Evolutionary conservation across 2,888 invertebrate genomes (phyloP), one percentile per base, ranked within the genome.

Genomic region (Hetaerina titia): DNA sequence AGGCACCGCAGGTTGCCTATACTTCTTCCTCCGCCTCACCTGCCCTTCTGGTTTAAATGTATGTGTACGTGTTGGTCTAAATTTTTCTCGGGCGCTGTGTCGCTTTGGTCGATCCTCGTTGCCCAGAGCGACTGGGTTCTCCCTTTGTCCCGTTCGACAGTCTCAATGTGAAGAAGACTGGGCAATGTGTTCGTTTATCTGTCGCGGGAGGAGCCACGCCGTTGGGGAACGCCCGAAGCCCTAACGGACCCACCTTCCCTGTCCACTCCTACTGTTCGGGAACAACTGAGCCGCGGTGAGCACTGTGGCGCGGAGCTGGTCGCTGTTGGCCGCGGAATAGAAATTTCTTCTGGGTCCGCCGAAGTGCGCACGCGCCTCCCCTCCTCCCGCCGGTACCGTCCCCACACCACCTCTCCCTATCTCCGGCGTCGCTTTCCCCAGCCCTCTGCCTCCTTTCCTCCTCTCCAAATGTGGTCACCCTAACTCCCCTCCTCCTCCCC

Each of bases 141-240:
- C 25, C 25, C 74, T 25, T 45, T 45, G 45, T 45, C 45, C 45
- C 60, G 11, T 17, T 60, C 74, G 5, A 25, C 74, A 17, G 69
- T 7, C 74, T 74, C 74, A 74, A n/a, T 25, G 74, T 1, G 74
- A 8, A 17, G 25, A n/a, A n/a, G 25, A 25, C 74, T n/a, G 2
- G 74, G 74, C 7, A 25, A 25, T 69, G 4, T 4, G 45, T 45
- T 45, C 45, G 45, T 45, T 9, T 8, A 9, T 74, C n/a, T 74
- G 25, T 25, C 74, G 74, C 25, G 17, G 60, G 60, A 60, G 8
- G 25, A 15, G 74, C 74, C 74, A 69, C 69, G 74, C 31, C 92
- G 92, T 69, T 57, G 92, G 69, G 92, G 92, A 92, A 92, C 64
- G 22, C 92, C 92, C 92, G 92, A 69, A 56, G 69, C 22, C 25